Evolutionary conservation across 2,797 vertebrate genomes (phyloP).

Genomic region (Podarcis siculus): DNA sequence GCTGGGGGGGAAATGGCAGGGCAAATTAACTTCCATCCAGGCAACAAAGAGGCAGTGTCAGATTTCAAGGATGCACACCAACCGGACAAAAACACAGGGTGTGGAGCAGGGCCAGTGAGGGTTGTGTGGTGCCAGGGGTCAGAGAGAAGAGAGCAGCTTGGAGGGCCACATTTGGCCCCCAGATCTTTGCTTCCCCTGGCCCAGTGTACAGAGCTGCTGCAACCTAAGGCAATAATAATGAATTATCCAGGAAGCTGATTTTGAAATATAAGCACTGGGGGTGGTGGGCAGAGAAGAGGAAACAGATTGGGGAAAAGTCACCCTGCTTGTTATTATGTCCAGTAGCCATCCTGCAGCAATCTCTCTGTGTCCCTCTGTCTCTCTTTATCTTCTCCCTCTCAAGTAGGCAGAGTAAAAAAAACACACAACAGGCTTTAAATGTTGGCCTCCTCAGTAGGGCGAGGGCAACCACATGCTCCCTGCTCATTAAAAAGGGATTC

Average conservation of each 20-base stretch:
- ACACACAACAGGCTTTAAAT: neutral
- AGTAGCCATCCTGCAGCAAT: neutral
- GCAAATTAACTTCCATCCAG: no score
- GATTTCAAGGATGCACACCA: no score
- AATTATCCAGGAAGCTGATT: neutral
- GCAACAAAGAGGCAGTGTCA: no score
- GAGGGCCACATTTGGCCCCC: no score
- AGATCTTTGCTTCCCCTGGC: no score
- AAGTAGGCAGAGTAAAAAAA: neutral
- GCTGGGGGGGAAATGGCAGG: no score
- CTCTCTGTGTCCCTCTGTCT: neutral
- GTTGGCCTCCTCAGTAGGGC: neutral
- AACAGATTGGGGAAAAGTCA: neutral
- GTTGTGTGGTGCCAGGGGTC: no score
- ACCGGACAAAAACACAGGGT: no score
- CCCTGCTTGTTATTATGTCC: neutral
- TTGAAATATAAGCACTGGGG: neutral
- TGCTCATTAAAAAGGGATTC: constrained; percentile 25
- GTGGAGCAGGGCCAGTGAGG: no score
- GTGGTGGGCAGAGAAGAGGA: neutral
- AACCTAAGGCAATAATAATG: neutral
- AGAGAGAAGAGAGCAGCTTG: no score
- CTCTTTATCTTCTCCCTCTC: neutral
- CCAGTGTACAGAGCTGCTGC: neutral
- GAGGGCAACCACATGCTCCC: neutral